Evolutionary conservation across 2,797 vertebrate genomes (phyloP).

Genomic region (Gallirallus australis): DNA sequence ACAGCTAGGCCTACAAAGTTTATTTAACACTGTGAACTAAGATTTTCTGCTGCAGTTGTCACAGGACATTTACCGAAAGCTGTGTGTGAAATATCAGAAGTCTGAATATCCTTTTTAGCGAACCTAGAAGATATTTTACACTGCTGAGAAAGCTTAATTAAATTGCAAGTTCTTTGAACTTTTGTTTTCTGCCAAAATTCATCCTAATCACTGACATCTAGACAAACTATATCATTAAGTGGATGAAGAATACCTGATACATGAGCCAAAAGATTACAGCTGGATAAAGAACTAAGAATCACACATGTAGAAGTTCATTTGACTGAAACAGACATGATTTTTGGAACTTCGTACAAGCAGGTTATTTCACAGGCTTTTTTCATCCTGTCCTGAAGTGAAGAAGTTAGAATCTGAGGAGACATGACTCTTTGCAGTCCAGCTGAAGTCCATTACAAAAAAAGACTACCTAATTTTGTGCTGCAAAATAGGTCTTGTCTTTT

Average conservation of each 20-base stretch:
- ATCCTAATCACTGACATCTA: neutral
- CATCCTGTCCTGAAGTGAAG: neutral
- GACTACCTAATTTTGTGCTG: neutral
- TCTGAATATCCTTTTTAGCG: neutral
- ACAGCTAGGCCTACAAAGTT: neutral
- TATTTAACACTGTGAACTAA: neutral
- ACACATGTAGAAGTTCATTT: neutral
- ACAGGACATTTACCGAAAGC: neutral
- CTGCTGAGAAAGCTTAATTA: neutral
- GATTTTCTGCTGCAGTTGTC: neutral
- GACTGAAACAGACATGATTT: neutral
- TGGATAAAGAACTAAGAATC: neutral
- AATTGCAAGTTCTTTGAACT: neutral
- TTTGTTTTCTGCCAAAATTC: neutral
- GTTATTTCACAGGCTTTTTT: neutral
- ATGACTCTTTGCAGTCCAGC: neutral
- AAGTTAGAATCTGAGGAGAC: neutral
- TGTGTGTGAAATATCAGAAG: neutral
- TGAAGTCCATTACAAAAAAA: neutral
- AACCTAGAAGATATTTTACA: neutral
- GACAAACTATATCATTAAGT: neutral
- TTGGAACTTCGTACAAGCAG: neutral
- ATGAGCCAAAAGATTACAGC: neutral
- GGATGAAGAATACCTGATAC: neutral
- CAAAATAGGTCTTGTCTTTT: neutral